phyloP scores from a whole-genome alignment of 2,797 vertebrate genomes.

The Hylomyscus alleni region DNA sequence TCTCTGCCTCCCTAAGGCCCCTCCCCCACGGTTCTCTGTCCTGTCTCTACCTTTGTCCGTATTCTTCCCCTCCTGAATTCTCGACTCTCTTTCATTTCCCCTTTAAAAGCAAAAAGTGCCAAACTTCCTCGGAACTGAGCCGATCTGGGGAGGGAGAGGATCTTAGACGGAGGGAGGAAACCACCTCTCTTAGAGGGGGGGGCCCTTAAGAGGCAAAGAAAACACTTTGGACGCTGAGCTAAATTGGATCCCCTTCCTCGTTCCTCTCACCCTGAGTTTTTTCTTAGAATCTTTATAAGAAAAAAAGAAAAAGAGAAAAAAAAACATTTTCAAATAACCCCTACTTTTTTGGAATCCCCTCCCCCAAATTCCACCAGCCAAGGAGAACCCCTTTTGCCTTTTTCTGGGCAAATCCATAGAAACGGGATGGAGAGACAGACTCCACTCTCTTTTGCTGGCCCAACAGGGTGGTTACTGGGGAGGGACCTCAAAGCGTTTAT shows the following conservation, averaged over 20 bases:
- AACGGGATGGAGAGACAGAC: neutral
- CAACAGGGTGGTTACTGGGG: neutral
- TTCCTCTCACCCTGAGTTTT: constrained; percentile 69
- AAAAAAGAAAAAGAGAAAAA: constrained; percentile 57
- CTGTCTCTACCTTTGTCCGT: constrained; percentile 73
- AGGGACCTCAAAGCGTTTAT: constrained; percentile 77
- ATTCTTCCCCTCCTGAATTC: constrained; percentile 45
- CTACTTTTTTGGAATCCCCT: constrained; percentile 63
- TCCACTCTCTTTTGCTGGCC: constrained; percentile 27
- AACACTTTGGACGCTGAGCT: constrained; percentile 66
- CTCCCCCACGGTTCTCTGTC: constrained; percentile 47
- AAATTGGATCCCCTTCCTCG: constrained; percentile 74
- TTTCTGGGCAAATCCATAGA: constrained; percentile 62
- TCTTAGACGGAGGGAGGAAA: constrained; percentile 27
- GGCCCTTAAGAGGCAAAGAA: constrained; percentile 59
- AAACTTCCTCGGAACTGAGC: constrained; percentile 85
- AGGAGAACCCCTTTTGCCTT: constrained; percentile 76
- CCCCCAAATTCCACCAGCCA: constrained; percentile 80
- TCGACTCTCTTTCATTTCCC: constrained; percentile 28
- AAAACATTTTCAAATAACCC: constrained; percentile 64
- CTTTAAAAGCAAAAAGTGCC: constrained; percentile 82
- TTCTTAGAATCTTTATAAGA: constrained; percentile 86
- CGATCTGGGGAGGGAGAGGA: constrained; percentile 66
- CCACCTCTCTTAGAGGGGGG: constrained; percentile 41
- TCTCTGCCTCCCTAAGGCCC: constrained; percentile 15